A percentile compares a stretch with the other conserved stretches of the same genome.
Evolutionary conservation across 1,140 invertebrate genomes (phyloP).

Genomic region (Pseudomyrmex gracilis): DNA sequence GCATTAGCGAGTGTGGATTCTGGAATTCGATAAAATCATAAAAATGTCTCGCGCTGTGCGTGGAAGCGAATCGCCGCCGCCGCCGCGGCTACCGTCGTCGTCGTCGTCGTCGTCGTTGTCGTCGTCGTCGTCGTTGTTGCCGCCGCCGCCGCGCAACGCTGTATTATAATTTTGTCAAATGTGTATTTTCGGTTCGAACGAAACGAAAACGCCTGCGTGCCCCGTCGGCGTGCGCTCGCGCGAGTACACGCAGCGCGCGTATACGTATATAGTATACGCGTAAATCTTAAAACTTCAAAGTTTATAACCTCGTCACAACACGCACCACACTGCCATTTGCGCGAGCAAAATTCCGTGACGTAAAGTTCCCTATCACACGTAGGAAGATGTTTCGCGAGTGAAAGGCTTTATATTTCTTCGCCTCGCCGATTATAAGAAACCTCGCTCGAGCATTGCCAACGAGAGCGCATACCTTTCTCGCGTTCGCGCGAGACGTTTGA

Average conservation of each 20-base stretch:
- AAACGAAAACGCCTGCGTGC: too few species aligned
- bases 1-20: constrained; percentile 51
- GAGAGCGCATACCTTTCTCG: constrained; percentile 71
- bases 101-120: too few species aligned
- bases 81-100: too few species aligned
- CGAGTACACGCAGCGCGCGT: constrained; percentile 6
- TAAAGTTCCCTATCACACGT: constrained; percentile 62
- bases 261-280: not conserved
- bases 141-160: not conserved
- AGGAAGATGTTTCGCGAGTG: constrained; percentile 60
- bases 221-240: not conserved
- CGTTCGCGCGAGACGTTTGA: constrained; percentile 62
- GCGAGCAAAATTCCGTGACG: constrained; percentile 50
- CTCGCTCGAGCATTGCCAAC: constrained; percentile 40
- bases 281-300: constrained; percentile 60
- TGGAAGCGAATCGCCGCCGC: too few species aligned
- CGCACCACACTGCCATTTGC: constrained; percentile 52
- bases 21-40: constrained; percentile 58
- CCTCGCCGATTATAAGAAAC: constrained; percentile 52
- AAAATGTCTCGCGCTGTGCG: not conserved
- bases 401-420: constrained; percentile 60
- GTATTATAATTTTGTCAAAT: not conserved
- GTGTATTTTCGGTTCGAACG: not conserved
- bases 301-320: constrained; percentile 67
- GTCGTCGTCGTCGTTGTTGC: too few species aligned